Conservation (phyloP, 2,888 invertebrate species). For the Cyclophora albipunctata region DNA sequence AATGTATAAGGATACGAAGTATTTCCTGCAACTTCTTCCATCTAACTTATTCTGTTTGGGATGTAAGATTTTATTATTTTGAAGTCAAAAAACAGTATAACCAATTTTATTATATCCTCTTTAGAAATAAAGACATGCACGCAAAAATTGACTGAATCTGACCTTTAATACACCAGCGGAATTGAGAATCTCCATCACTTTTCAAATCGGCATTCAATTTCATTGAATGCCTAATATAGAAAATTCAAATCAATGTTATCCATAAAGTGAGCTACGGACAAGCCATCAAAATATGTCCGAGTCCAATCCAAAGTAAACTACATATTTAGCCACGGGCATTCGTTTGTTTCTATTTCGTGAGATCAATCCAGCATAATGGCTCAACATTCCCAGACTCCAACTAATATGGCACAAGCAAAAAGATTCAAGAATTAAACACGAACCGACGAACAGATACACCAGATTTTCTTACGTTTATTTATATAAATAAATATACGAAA, state of each 20-base stretch:
- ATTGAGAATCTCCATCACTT: no score
- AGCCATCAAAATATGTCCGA: not conserved
- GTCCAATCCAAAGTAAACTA: not conserved
- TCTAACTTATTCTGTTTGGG: no score
- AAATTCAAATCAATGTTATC: no score
- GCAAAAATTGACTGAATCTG: no score
- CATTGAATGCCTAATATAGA: no score
- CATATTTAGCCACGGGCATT: slow-evolving; percentile 5
- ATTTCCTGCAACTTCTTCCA: no score
- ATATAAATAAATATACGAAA: slow-evolving; percentile 23
- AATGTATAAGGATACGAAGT: not conserved
- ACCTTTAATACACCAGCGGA: no score
- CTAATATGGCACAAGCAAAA: slow-evolving; percentile 16
- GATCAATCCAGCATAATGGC: slow-evolving; percentile 17
- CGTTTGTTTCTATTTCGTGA: slow-evolving; percentile 15
- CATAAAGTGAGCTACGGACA: not conserved
- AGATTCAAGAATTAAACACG: slow-evolving; percentile 9
- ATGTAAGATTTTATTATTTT: no score
- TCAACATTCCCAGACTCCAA: slow-evolving; percentile 19
- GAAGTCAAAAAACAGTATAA: no score
- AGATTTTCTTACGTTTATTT: slow-evolving; percentile 16
- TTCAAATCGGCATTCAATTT: no score
- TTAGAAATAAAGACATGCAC: no score
- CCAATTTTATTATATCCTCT: no score
- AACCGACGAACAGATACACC: slow-evolving; percentile 2